Percentiles rank a stretch among this genome's conserved stretches.
Conservation (phyloP, 2,797 vertebrate genomes). For the Tympanoctomys barrerae region DNA sequence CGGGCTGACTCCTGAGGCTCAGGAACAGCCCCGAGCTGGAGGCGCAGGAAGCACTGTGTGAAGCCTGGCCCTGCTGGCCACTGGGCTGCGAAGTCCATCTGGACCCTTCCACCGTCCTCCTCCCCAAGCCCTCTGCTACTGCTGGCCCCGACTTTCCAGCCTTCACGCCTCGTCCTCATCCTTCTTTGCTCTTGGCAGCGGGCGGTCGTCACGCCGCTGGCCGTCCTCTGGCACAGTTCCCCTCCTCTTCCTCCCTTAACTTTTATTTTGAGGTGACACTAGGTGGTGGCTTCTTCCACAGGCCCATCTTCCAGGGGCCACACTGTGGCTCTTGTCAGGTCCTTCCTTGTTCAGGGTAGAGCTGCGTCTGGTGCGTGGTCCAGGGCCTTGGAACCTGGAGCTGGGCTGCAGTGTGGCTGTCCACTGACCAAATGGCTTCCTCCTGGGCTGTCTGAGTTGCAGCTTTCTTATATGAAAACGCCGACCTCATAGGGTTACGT, state of each 20-base stretch:
- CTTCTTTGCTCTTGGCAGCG: neutral
- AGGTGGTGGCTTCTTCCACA: neutral
- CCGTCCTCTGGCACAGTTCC: neutral
- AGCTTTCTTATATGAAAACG: neutral
- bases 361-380: too few species aligned
- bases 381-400: neutral
- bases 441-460: neutral
- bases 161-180: neutral
- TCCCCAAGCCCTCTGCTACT: neutral
- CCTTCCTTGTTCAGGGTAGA: neutral
- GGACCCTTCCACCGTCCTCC: neutral
- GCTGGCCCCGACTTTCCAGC: neutral
- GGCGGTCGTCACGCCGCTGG: too few species aligned
- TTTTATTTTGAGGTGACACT: neutral
- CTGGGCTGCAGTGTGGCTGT: neutral
- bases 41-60: too few species aligned
- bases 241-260: neutral
- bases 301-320: fast-evolving
- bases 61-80: too few species aligned
- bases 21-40: too few species aligned
- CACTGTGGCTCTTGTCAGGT: neutral
- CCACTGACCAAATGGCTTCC: neutral
- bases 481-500: neutral
- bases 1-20: too few species aligned
- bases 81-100: too few species aligned